phyloP scores from a whole-genome alignment of 2,888 invertebrate species.

The Endomychus coccineus region DNA sequence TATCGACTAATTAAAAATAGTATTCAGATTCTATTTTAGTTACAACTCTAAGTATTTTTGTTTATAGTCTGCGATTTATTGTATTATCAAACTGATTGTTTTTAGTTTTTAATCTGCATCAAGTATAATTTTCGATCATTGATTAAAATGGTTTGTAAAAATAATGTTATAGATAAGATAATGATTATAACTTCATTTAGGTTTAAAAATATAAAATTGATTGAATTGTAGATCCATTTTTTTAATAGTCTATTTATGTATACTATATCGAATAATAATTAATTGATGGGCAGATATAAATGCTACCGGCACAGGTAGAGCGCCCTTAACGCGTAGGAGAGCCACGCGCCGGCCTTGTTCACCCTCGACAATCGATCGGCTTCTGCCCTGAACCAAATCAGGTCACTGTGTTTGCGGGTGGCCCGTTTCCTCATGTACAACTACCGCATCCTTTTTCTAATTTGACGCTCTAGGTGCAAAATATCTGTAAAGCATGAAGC shows the following conservation, averaged over 20 bases:
- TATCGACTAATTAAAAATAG: constrained; percentile 38
- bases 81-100: no score
- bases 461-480: constrained; percentile 11
- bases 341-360: constrained; percentile 44
- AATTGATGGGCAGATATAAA: constrained; percentile 5
- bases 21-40: constrained; percentile 30
- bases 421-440: constrained; percentile 32
- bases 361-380: constrained; percentile 41
- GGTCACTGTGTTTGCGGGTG: constrained; percentile 46
- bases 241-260: no score
- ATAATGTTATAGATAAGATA: no score
- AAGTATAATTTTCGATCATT: no score
- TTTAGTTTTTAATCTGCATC: no score
- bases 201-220: no score
- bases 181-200: no score
- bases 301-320: constrained; percentile 28
- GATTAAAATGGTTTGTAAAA: no score
- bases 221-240: neutral
- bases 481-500: constrained; percentile 11
- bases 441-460: constrained; percentile 10
- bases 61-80: no score
- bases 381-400: constrained; percentile 39
- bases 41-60: no score
- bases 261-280: no score
- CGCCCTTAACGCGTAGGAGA: constrained; percentile 42